These are phyloP conservation scores for Dendrolimus kikuchii DNA, from an alignment of 1,140 invertebrate genomes.

Conservation along the genomic window DNA sequence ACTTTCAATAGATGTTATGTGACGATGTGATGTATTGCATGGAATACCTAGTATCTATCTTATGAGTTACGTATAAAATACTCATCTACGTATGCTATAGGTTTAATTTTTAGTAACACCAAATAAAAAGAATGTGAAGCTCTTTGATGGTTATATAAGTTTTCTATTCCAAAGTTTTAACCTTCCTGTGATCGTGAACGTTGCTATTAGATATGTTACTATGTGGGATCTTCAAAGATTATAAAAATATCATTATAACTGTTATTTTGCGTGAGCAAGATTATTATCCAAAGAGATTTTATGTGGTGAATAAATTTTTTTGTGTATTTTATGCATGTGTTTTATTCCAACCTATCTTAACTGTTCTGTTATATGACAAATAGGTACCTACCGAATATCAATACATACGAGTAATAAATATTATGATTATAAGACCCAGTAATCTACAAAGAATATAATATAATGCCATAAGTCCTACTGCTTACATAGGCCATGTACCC, in stretches of 20 bases:
- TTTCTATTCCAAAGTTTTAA: conserved; percentile 69
- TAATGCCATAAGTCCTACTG: too few relatives aligned
- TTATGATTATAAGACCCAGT: too few relatives aligned
- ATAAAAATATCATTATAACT: conserved; percentile 51
- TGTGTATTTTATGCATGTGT: conserved; percentile 41
- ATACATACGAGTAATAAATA: too few relatives aligned
- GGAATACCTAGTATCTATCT: conserved; percentile 13
- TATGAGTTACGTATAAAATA: conserved; percentile 42
- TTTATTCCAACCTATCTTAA: conserved; percentile 1
- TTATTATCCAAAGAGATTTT: conserved; percentile 65
- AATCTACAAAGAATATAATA: too few relatives aligned
- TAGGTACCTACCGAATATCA: neutral
- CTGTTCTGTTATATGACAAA: neutral
- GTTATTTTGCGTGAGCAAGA: conserved; percentile 68
- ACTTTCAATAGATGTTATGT: conserved; percentile 18
- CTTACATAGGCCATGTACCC: too few relatives aligned
- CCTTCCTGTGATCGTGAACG: conserved; percentile 68
- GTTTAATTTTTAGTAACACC: conserved; percentile 63
- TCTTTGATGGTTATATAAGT: conserved; percentile 54
- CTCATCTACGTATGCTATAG: conserved; percentile 52
- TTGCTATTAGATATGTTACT: conserved; percentile 63
- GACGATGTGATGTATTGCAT: conserved; percentile 12
- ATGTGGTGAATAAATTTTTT: conserved; percentile 71
- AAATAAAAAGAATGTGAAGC: conserved; percentile 46
- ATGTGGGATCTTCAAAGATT: conserved; percentile 56